Base-by-base conservation (phyloP, 2,888 invertebrate genomes). In the Apamea sordens region DNA sequence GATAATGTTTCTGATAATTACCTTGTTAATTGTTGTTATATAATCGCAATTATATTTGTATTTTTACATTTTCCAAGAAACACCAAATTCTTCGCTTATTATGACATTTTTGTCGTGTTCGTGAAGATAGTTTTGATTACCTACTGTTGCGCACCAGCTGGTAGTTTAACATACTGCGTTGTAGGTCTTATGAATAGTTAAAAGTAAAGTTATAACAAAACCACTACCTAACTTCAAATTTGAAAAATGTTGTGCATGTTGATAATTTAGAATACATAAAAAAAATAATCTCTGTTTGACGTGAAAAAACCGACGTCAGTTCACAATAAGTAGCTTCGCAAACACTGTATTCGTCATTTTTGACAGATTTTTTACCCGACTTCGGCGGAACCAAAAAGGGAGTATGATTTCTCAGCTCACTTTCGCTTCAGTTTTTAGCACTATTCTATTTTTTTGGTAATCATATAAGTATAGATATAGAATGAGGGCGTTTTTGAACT, bases 51-150 rank as follows among this genome's bases (percentile, higher is more conserved):
- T 32, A 47, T 18, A 61, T 6, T 28, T 41, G 6, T 79, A 65
- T 73, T 86, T 86, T 83, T 64, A 78, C 86, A 86, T 86, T 84
- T 83, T 76, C 41, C 61, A 56, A 24, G 28, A 75, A 28, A 28
- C 69, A 67, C 36, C 7, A 63, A 86, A 75, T 72, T 82, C 77
- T 75, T 77, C 5, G 28, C 44, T 0, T 76, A 74, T 75, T 75
- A 61, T 84, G 74, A 77, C 84, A 74, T 56, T 18, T 47, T 11
- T 11, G 28, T 56, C 0, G 5, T 11, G 56, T 84, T 84, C 74
- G n/a, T 28, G 61, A 64, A 44, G 86, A 67, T 63, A 18, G 70
- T 64, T 64, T 61, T 15, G 7, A 15, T 15, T 15, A 47, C 15
- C 15, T 10, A n/a, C n/a, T n/a, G n/a, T 47, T 47, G 15, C 15